These are phyloP conservation scores for Proisotoma minuta DNA, from an alignment of 2,888 invertebrate genomes.

Conservation along the genomic window DNA sequence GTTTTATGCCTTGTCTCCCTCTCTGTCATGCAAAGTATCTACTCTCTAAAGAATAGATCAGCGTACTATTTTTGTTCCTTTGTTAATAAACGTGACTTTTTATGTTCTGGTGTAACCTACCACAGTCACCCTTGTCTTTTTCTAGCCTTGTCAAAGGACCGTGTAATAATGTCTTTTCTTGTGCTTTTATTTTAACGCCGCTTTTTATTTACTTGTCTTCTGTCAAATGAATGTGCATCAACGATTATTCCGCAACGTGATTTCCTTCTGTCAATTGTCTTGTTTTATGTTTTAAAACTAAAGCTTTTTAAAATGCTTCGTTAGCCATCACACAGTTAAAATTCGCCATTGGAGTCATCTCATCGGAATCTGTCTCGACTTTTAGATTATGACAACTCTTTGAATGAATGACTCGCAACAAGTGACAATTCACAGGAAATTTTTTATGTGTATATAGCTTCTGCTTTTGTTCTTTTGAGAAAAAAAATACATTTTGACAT, in stretches of 20 bases:
- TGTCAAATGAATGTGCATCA: background rate
- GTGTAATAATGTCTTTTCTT: background rate
- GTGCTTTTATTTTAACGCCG: conserved; percentile 10
- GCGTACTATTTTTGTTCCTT: conserved; percentile 16
- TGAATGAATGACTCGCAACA: background rate
- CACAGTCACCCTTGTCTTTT: conserved; percentile 17
- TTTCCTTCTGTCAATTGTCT: background rate
- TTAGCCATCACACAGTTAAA: too few relatives aligned
- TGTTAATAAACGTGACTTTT: conserved; percentile 19
- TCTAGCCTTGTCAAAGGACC: background rate
- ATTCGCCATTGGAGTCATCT: background rate
- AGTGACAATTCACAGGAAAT: background rate
- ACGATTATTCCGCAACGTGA: background rate
- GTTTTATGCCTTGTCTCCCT: background rate
- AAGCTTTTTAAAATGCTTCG: too few relatives aligned
- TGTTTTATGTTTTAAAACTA: background rate
- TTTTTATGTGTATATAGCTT: background rate
- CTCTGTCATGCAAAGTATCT: conserved; percentile 5
- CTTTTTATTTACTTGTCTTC: background rate
- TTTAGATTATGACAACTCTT: background rate
- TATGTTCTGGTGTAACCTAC: conserved; percentile 11
- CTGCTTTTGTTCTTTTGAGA: background rate
- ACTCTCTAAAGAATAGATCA: conserved; percentile 6
- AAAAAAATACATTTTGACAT: background rate
- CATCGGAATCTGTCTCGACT: background rate